Evolutionary conservation across 2,113 vertebrate genomes (phyloP).

Genomic region (Porphyrio hochstetteri): DNA sequence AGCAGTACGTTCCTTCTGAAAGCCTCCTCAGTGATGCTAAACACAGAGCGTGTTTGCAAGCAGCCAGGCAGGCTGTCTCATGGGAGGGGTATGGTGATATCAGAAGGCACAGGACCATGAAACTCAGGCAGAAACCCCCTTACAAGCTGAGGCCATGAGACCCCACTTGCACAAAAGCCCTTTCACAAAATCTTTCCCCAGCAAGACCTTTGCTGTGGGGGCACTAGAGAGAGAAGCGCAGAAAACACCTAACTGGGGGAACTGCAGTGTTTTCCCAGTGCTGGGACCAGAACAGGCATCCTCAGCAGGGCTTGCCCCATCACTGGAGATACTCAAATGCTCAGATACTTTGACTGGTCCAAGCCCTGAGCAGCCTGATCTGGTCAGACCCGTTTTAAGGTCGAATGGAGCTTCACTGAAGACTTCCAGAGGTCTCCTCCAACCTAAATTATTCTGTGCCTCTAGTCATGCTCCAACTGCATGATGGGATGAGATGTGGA

Average conservation of each 20-base stretch:
- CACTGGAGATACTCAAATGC: neutral
- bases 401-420: neutral
- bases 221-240: neutral
- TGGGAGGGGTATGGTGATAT: accelerated
- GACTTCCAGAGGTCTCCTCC: neutral
- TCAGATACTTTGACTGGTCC: neutral
- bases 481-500: neutral
- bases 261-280: neutral
- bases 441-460: neutral
- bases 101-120: accelerated
- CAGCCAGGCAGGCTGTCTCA: accelerated
- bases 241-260: accelerated
- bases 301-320: neutral
- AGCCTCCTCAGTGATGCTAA: neutral
- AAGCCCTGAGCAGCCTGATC: neutral
- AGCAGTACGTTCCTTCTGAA: neutral
- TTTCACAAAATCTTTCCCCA: neutral
- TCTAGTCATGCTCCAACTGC: neutral
- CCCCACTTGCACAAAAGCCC: neutral
- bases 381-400: neutral
- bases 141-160: neutral
- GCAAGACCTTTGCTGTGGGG: neutral
- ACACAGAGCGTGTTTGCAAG: neutral
- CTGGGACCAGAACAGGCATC: accelerated
- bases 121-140: neutral